A percentile compares a stretch with the other conserved stretches of the same genome.
Evolutionary conservation across 2,797 vertebrate species (phyloP).

Genomic region (Scomberomorus guttatus): DNA sequence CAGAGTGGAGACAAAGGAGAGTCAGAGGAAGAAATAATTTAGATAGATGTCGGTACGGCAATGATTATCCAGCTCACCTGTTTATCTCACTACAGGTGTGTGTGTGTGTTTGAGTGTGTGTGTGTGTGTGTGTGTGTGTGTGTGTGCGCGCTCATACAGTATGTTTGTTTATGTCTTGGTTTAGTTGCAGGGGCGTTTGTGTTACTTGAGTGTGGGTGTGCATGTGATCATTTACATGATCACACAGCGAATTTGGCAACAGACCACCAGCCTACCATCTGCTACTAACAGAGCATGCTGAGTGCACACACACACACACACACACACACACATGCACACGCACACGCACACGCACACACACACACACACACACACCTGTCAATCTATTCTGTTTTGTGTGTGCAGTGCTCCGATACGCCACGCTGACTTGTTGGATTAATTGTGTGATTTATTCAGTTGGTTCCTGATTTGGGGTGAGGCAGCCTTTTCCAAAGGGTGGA

Average conservation of each 20-base stretch:
- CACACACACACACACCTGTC: conserved; percentile 65
- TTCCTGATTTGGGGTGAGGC: conserved; percentile 67
- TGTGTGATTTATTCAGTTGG: conserved; percentile 71
- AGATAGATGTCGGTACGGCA: conserved; percentile 16
- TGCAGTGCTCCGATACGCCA: conserved; percentile 49
- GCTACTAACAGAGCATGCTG: conserved; percentile 67
- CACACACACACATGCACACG: conserved; percentile 25
- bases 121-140: neutral
- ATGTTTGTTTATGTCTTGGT: conserved; percentile 54
- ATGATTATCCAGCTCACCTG: conserved; percentile 45
- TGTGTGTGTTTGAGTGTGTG: neutral
- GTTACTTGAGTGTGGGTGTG: conserved; percentile 60
- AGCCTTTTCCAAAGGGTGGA: conserved; percentile 63
- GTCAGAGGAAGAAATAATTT: conserved; percentile 17
- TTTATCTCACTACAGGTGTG: conserved; percentile 45
- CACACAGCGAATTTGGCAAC: conserved; percentile 76
- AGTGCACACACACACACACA: conserved; percentile 24
- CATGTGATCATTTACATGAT: conserved; percentile 78
- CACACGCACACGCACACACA: conserved; percentile 36
- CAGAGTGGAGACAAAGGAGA: conserved; percentile 22
- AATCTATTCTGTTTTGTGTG: conserved; percentile 61
- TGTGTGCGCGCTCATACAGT: neutral
- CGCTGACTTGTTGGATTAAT: conserved; percentile 74
- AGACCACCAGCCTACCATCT: conserved; percentile 75
- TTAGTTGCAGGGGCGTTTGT: conserved; percentile 50